Conservation (phyloP, 2,113 vertebrate species). For the Paramormyrops kingsleyae region DNA sequence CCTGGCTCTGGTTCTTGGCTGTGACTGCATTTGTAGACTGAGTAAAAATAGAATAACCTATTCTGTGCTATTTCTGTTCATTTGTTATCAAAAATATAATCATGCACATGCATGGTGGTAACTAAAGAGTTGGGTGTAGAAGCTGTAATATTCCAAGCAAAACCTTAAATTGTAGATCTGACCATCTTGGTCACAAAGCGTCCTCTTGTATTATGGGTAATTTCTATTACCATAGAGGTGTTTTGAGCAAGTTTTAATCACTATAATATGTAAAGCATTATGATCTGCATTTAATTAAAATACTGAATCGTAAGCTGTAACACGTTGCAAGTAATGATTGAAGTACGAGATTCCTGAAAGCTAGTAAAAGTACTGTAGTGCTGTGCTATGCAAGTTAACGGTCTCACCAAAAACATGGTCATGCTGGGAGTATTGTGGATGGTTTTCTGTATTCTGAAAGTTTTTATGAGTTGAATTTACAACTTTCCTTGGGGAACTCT, state of each 20-base stretch:
- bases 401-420: neutral
- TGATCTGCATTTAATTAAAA: constrained; percentile 1
- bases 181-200: neutral
- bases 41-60: neutral
- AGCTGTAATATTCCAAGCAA: neutral
- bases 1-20: neutral
- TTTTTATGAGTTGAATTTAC: neutral
- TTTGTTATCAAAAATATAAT: neutral
- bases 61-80: neutral
- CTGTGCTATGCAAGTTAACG: neutral
- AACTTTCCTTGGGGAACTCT: neutral
- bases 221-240: neutral
- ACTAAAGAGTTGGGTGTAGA: neutral
- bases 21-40: neutral
- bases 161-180: neutral
- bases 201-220: neutral
- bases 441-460: neutral
- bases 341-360: neutral
- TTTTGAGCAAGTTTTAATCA: neutral
- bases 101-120: neutral
- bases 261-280: neutral
- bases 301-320: neutral
- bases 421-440: neutral
- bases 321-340: neutral
- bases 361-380: neutral